A percentile compares a stretch with the other conserved stretches of the same genome.
These are phyloP conservation scores for Kryptopterus vitreolus DNA, from an alignment of 2,797 vertebrate genomes.

Conservation along the genomic window DNA sequence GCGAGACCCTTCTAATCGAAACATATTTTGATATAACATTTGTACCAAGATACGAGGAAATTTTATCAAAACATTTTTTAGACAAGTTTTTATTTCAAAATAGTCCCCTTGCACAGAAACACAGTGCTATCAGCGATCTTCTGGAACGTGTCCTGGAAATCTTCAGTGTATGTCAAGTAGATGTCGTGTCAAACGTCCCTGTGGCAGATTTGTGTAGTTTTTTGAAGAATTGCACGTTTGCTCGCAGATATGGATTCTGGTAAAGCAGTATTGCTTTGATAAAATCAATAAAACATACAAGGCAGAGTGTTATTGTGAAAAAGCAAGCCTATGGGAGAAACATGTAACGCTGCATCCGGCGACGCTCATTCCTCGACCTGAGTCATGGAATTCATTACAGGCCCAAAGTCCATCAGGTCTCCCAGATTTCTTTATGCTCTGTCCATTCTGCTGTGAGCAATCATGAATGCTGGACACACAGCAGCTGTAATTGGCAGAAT, in stretches of 20 bases:
- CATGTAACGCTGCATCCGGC: slow-evolving; percentile 11
- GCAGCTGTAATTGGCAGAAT: slow-evolving; percentile 69
- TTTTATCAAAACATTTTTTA: too few species aligned
- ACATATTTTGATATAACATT: not conserved
- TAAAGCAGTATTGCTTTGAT: not conserved
- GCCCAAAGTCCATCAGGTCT: slow-evolving; percentile 62
- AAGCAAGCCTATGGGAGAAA: not conserved
- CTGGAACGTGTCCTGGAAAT: too few species aligned
- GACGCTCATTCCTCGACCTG: slow-evolving; percentile 46
- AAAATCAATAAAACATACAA: not conserved
- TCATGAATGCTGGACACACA: slow-evolving; percentile 52
- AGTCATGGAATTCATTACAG: slow-evolving; percentile 50
- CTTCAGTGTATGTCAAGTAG: too few species aligned
- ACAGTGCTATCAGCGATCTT: too few species aligned
- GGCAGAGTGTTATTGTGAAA: not conserved
- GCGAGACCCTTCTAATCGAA: not conserved
- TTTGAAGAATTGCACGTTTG: too few species aligned
- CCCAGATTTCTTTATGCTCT: not conserved
- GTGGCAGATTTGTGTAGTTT: too few species aligned
- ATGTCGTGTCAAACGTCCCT: too few species aligned
- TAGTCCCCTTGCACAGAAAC: too few species aligned
- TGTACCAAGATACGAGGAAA: too few species aligned
- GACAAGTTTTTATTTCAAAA: too few species aligned
- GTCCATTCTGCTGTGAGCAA: slow-evolving; percentile 51
- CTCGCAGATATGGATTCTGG: too few species aligned